These are phyloP conservation scores for Agraylea sexmaculata DNA, from an alignment of 1,140 invertebrate genomes.

Conservation along the genomic window DNA sequence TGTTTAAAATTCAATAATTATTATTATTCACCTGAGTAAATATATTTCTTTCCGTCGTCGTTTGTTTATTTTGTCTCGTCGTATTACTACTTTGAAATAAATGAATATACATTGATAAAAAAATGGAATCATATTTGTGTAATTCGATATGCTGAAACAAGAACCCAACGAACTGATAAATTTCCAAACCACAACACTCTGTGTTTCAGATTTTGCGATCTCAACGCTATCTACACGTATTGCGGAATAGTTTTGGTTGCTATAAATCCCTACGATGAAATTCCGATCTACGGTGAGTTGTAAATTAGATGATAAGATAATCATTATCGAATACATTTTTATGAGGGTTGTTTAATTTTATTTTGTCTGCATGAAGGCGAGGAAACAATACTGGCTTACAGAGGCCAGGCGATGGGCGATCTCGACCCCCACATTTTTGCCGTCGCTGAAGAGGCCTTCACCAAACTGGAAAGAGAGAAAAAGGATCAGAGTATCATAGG, in stretches of 20 bases:
- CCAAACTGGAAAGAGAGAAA: conserved; percentile 85
- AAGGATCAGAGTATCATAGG: conserved; percentile 92
- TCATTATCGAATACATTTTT: conserved; percentile 1
- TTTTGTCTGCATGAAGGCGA: conserved; percentile 34
- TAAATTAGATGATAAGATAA: background rate
- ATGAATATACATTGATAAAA: too few species aligned
- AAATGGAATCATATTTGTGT: too few species aligned
- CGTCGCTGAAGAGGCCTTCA: conserved; percentile 95
- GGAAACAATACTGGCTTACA: conserved; percentile 91
- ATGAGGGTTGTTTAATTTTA: background rate
- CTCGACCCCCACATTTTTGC: conserved; percentile 98
- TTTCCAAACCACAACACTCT: too few species aligned
- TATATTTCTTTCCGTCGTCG: too few species aligned
- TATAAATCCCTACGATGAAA: conserved; percentile 93
- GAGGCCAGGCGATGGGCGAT: conserved; percentile 88
- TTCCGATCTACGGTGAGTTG: conserved; percentile 79
- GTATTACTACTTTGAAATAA: too few species aligned
- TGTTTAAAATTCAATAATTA: too few species aligned
- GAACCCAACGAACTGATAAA: too few species aligned
- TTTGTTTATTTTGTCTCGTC: too few species aligned
- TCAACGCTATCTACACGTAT: conserved; percentile 94
- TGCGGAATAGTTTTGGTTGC: conserved; percentile 98
- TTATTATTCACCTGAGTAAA: too few species aligned
- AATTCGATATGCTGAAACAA: too few species aligned
- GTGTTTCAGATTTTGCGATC: conserved; percentile 60